Base-by-base conservation (phyloP, 2,797 vertebrate genomes). In the Pelochelys cantorii region DNA sequence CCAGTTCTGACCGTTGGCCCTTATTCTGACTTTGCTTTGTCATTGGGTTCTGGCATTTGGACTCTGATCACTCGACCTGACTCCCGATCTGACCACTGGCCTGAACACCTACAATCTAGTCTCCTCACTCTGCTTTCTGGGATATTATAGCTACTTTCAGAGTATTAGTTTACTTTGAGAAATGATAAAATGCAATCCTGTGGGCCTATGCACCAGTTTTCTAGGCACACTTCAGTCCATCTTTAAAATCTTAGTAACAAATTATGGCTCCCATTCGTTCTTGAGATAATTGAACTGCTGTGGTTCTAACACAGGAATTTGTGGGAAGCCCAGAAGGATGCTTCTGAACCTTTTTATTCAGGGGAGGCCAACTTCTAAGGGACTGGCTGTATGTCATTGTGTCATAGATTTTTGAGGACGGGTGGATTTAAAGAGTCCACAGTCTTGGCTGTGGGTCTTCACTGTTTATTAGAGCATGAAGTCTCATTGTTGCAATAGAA, bases 161-260 rank as follows among this genome's bases (percentile, higher is more conserved):
- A 37, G 34, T 37, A 71, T 71, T 71, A 77, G 7, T 37, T 90
- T 42, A 9, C 60, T 74, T 31, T 90, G 54, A 89, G 82, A 86
- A 93, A 79, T 48, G n/a, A 22, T 34, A 34, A 93, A 95, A 93
- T 68, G 54, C 42, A 92, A 11, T 78, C 81, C 53, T 78, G 34
- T n/a, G 37, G 7, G 18, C 31, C 82, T 92, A 75, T 93, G 92
- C n/a, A 34, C 31, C 93, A 96, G 92, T 22, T 31, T 88, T 59
- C 74, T 74, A 20, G 42, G 42, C 42, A 87, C 83, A n/a, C 75
- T 53, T 59, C 11, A 2, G 27, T 68, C 52, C 31, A n/a, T 88
- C 95, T 88, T 86, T 87, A 83, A 89, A 86, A 59, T 5, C 29
- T 90, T 85, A 59, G 3, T 93, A 7, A 71, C 68, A 71, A 71